Conservation (phyloP, 1,140 invertebrate species). For the Anastrepha obliqua region DNA sequence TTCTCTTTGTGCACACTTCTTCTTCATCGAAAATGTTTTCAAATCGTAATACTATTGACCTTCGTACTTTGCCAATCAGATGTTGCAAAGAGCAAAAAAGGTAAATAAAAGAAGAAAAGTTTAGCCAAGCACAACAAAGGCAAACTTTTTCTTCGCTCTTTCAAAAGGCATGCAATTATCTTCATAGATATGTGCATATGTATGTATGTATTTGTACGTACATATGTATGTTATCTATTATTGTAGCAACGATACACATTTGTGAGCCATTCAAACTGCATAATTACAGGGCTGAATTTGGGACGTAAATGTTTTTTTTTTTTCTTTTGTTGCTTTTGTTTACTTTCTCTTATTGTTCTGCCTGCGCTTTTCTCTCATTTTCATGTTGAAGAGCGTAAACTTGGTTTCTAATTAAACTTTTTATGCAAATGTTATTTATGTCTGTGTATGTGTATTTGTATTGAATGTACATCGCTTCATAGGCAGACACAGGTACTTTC, state of each 20-base stretch:
- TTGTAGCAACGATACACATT: background rate
- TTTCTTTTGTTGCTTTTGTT: background rate
- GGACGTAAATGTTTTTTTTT: background rate
- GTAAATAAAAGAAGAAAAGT: background rate
- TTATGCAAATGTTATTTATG: background rate
- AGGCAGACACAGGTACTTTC: too few relatives aligned
- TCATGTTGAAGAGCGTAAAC: background rate
- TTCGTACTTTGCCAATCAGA: conserved; percentile 19
- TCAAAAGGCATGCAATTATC: background rate
- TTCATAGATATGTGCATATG: too few relatives aligned
- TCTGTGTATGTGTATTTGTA: too few relatives aligned
- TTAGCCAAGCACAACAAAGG: background rate
- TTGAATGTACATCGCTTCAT: too few relatives aligned
- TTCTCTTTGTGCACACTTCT: background rate
- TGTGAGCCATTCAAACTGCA: background rate
- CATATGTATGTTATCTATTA: background rate
- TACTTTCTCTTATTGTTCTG: background rate
- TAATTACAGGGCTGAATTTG: background rate
- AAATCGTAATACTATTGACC: conserved; percentile 16
- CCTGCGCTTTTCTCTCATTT: background rate
- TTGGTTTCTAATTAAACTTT: conserved; percentile 16
- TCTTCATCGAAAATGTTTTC: background rate
- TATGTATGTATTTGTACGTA: background rate
- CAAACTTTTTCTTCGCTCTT: background rate
- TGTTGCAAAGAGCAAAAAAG: background rate